Evolutionary conservation across 1,140 invertebrate species (phyloP).

Genomic region (Drepana arcuata): DNA sequence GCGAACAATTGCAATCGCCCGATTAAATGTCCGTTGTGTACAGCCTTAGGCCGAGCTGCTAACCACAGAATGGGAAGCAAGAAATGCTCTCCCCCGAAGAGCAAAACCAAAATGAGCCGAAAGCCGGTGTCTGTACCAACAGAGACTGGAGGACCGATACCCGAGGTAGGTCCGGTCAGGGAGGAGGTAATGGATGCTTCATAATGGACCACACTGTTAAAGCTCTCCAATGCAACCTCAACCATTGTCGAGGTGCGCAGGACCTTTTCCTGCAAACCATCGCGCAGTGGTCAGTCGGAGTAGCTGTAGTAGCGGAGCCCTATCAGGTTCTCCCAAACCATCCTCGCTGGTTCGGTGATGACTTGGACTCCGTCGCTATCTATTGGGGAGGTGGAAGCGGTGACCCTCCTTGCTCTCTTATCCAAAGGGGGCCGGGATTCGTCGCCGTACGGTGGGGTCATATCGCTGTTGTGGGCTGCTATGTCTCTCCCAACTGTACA

Average conservation of each 20-base stretch:
- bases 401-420: slow-evolving; percentile 6
- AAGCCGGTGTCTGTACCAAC: too few relatives aligned
- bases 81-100: background rate
- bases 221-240: slow-evolving; percentile 15
- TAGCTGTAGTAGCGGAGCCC: slow-evolving; percentile 18
- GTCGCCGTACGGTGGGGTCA: slow-evolving; percentile 8
- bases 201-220: background rate
- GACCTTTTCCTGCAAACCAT: slow-evolving; percentile 16
- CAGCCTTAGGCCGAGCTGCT: background rate
- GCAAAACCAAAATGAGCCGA: too few relatives aligned
- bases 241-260: slow-evolving; percentile 15
- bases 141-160: too few relatives aligned
- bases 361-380: slow-evolving; percentile 5
- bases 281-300: slow-evolving; percentile 9
- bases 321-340: slow-evolving; percentile 10
- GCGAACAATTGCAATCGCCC: background rate
- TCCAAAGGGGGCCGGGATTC: slow-evolving; percentile 1
- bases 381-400: slow-evolving; percentile 8
- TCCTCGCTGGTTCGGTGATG: slow-evolving; percentile 15
- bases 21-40: background rate
- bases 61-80: background rate
- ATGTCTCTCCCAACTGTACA: slow-evolving; percentile 5
- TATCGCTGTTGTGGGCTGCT: slow-evolving; percentile 5
- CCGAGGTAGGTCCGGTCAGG: too few relatives aligned
- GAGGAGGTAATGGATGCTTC: background rate